Evolutionary conservation across 2,113 vertebrate genomes (phyloP).

Genomic region (Alethe diademata): DNA sequence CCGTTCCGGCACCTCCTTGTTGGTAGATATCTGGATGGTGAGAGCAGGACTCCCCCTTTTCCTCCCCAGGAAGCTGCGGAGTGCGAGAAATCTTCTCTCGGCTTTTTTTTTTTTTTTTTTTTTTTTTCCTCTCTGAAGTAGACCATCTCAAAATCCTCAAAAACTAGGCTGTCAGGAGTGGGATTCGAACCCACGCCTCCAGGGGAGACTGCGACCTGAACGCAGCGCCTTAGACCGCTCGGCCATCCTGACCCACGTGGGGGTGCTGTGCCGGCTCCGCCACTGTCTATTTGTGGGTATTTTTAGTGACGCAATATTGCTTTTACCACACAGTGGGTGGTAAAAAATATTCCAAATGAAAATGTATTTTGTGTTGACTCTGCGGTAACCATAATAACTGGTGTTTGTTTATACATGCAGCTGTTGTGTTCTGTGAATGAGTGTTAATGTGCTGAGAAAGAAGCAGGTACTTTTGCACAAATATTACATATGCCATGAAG

Average conservation of each 20-base stretch:
- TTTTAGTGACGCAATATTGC: accelerated
- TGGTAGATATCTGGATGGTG: accelerated
- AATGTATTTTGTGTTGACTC: not conserved
- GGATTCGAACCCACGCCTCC: slow-evolving; percentile 75
- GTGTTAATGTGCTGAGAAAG: not conserved
- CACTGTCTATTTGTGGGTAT: accelerated
- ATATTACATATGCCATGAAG: not conserved
- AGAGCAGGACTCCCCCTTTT: accelerated
- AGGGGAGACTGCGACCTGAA: slow-evolving; percentile 78
- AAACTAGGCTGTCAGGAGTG: accelerated
- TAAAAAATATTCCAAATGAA: not conserved
- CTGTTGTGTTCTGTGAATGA: not conserved
- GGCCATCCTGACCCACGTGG: slow-evolving; percentile 61
- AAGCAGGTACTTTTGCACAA: not conserved
- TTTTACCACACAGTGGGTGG: accelerated
- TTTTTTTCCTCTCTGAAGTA: accelerated
- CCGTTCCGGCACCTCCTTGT: accelerated
- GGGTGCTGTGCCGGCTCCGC: accelerated
- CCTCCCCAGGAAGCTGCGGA: not conserved
- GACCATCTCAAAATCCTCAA: accelerated
- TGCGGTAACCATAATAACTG: not conserved
- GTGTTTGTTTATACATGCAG: not conserved
- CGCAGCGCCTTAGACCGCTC: slow-evolving; percentile 81
- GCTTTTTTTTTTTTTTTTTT: too few species aligned
- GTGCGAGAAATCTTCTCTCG: accelerated